Conservation (phyloP, 23 tunicate genomes). For the Halocynthia roretzi region DNA sequence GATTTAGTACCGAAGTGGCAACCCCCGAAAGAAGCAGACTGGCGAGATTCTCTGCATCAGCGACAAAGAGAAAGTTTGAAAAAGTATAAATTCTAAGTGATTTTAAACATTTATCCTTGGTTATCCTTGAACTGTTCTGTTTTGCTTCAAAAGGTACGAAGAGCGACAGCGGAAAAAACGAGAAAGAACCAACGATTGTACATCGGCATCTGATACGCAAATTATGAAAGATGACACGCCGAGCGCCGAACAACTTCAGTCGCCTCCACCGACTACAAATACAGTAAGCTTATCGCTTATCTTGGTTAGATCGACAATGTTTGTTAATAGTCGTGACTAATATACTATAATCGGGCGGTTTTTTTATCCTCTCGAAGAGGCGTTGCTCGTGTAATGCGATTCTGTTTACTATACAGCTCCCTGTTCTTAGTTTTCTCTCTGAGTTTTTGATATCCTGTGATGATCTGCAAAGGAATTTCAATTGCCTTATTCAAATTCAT, state of each 20-base stretch:
- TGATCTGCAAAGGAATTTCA: no score
- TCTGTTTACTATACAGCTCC: no score
- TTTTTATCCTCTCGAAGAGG: background rate
- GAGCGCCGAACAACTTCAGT: background rate
- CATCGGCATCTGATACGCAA: background rate
- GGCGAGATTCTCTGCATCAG: constrained; percentile 25
- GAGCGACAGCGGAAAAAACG: constrained; percentile 22
- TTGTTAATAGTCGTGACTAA: no score
- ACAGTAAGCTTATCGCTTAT: background rate
- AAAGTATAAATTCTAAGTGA: constrained; percentile 12
- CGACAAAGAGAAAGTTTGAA: constrained; percentile 32
- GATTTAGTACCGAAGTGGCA: constrained; percentile 44
- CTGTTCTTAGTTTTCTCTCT: no score
- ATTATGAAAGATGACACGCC: background rate
- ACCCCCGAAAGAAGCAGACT: constrained; percentile 44
- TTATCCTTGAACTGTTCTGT: background rate
- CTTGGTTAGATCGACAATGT: no score
- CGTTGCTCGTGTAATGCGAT: no score
- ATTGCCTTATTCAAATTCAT: no score
- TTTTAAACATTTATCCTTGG: background rate
- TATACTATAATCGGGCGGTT: no score
- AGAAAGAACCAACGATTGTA: constrained; percentile 1
- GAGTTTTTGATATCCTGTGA: no score
- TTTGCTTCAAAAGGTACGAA: constrained; percentile 20
- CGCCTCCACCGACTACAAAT: background rate